These are phyloP conservation scores for Andrena minutula DNA, from an alignment of 2,888 invertebrate genomes.

Conservation along the genomic window DNA sequence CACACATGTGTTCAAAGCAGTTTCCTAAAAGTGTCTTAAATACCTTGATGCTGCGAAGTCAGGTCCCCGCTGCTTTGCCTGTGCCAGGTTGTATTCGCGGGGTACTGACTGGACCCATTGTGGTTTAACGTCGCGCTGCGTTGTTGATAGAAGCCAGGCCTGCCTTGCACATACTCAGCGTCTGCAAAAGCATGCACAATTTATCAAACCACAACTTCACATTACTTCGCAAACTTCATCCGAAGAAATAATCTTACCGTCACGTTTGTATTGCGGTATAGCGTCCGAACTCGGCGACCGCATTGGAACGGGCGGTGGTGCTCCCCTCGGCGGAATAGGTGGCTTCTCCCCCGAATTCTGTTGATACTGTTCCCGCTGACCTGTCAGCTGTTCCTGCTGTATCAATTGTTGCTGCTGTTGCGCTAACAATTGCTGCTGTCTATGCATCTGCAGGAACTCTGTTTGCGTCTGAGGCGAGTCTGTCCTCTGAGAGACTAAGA, in stretches of 20 bases:
- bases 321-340: conserved; percentile 87
- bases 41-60: conserved; percentile 80
- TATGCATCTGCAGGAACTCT: conserved; percentile 86
- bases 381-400: conserved; percentile 74
- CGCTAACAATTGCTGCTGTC: conserved; percentile 81
- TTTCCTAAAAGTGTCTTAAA: conserved; percentile 8
- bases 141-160: conserved; percentile 82
- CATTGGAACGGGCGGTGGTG: conserved; percentile 87
- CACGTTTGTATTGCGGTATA: conserved; percentile 78
- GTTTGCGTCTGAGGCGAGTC: conserved; percentile 85
- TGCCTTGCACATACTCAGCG: conserved; percentile 74
- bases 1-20: not conserved
- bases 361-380: conserved; percentile 74
- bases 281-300: conserved; percentile 84
- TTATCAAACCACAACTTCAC: not conserved
- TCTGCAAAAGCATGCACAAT: conserved; percentile 58
- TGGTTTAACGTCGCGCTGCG: conserved; percentile 79
- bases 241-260: conserved; percentile 73
- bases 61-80: conserved; percentile 79
- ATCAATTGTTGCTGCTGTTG: conserved; percentile 83
- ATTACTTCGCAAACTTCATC: not conserved
- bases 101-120: conserved; percentile 82
- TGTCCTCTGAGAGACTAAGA: conserved; percentile 68
- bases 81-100: conserved; percentile 80
- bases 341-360: conserved; percentile 85